Percentiles rank a stretch among this genome's conserved stretches.
phyloP scores from a whole-genome alignment of 2,888 invertebrate species.

The Aquatica leii region DNA sequence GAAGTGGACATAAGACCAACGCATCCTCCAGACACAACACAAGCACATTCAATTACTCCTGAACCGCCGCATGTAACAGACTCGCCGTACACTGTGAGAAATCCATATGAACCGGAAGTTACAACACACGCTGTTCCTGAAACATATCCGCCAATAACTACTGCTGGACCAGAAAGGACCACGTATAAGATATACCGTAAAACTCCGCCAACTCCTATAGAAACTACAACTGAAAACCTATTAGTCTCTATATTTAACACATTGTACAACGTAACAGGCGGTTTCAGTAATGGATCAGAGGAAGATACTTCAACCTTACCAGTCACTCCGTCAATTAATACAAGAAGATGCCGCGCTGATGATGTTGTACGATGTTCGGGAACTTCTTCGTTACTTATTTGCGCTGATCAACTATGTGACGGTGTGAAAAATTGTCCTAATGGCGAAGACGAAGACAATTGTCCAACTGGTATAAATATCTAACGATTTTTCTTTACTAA shows the following conservation, averaged over 20 bases:
- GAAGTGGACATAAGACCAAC: conserved; percentile 22
- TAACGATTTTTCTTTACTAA: conserved; percentile 27
- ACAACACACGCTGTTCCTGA: conserved; percentile 1
- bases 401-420: conserved; percentile 70
- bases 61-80: neutral
- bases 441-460: conserved; percentile 73
- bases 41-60: conserved; percentile 3
- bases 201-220: neutral
- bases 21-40: conserved; percentile 1
- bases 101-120: conserved; percentile 24
- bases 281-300: neutral
- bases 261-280: conserved; percentile 7
- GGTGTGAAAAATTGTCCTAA: conserved; percentile 70
- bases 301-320: neutral
- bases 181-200: neutral
- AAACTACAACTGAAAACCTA: conserved; percentile 9
- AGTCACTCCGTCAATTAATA: conserved; percentile 16
- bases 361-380: conserved; percentile 64
- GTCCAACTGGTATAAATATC: conserved; percentile 52
- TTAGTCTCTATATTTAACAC: conserved; percentile 7
- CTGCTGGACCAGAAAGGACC: conserved; percentile 7
- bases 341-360: conserved; percentile 62
- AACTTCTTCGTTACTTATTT: conserved; percentile 65
- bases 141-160: neutral
- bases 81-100: conserved; percentile 5